Percentiles rank a stretch among this genome's conserved stretches.
phyloP scores from a whole-genome alignment of 1,140 invertebrate species.

The Thaumetopoea pityocampa region DNA sequence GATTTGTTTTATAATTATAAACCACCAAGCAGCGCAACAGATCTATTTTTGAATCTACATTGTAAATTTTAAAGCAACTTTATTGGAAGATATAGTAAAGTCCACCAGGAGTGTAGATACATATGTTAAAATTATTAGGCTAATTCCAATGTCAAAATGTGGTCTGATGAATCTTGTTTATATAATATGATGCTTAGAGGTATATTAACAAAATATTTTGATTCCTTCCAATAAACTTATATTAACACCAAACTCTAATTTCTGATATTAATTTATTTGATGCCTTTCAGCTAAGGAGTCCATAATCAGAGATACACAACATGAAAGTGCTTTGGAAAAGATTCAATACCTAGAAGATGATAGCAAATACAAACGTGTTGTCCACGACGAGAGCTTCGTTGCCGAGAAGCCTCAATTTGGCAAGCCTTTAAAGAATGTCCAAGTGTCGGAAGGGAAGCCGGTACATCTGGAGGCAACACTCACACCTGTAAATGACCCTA shows the following conservation, averaged over 20 bases:
- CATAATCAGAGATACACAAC: constrained; percentile 95
- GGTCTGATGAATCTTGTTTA: too few species aligned
- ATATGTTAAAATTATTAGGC: too few species aligned
- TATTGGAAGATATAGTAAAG: too few species aligned
- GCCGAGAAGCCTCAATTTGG: constrained; percentile 93
- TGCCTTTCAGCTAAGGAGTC: constrained; percentile 85
- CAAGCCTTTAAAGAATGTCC: constrained; percentile 89
- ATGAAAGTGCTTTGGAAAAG: constrained; percentile 94
- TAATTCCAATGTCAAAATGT: too few species aligned
- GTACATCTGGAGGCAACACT: constrained; percentile 97
- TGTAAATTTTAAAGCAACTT: too few species aligned
- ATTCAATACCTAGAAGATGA: constrained; percentile 94
- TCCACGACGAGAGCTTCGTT: constrained; percentile 83
- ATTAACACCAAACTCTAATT: neutral
- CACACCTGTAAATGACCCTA: constrained; percentile 95
- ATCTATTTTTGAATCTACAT: too few species aligned
- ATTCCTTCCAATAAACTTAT: neutral
- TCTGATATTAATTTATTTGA: constrained; percentile 16
- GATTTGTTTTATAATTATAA: too few species aligned
- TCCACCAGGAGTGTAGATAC: too few species aligned
- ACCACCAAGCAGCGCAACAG: too few species aligned
- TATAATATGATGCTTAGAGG: too few species aligned
- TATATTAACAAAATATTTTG: neutral
- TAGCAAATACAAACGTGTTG: constrained; percentile 83
- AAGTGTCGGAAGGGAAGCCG: constrained; percentile 90